A percentile compares a stretch with the other conserved stretches of the same genome.
Conservation (phyloP, 92 coral and sea anemone genomes). For the Porites divaricata region DNA sequence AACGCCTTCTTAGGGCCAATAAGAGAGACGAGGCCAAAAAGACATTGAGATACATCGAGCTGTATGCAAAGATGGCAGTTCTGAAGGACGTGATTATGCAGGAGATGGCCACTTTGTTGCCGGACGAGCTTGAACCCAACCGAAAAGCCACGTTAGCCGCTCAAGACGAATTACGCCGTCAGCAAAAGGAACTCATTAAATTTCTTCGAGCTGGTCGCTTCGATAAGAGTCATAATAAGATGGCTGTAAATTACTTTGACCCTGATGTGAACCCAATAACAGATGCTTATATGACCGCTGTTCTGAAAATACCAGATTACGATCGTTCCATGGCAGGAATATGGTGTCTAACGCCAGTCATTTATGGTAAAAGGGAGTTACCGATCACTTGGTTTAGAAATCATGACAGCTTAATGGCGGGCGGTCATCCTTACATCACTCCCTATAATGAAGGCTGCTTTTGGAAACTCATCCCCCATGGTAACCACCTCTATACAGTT, state of each 20-base stretch:
- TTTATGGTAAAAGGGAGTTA: neutral
- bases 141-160: neutral
- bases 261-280: conserved; percentile 38
- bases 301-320: neutral
- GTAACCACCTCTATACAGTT: conserved; percentile 42
- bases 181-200: too few species aligned
- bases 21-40: conserved; percentile 3
- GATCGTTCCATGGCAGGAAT: conserved; percentile 35
- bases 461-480: conserved; percentile 52
- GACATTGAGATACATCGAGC: conserved; percentile 44
- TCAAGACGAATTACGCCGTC: too few species aligned
- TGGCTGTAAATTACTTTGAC: conserved; percentile 7
- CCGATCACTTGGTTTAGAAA: too few species aligned
- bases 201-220: too few species aligned
- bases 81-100: conserved; percentile 45
- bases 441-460: conserved; percentile 4
- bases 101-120: conserved; percentile 30
- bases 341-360: neutral
- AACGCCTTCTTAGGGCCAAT: conserved; percentile 26
- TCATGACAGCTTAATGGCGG: too few species aligned
- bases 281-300: conserved; percentile 22
- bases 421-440: neutral
- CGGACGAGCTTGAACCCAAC: neutral
- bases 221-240: too few species aligned
- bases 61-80: conserved; percentile 45